Percentiles rank a stretch among this genome's conserved stretches.
phyloP scores from a whole-genome alignment of 2,797 vertebrate genomes.

The Hydrophis major region DNA sequence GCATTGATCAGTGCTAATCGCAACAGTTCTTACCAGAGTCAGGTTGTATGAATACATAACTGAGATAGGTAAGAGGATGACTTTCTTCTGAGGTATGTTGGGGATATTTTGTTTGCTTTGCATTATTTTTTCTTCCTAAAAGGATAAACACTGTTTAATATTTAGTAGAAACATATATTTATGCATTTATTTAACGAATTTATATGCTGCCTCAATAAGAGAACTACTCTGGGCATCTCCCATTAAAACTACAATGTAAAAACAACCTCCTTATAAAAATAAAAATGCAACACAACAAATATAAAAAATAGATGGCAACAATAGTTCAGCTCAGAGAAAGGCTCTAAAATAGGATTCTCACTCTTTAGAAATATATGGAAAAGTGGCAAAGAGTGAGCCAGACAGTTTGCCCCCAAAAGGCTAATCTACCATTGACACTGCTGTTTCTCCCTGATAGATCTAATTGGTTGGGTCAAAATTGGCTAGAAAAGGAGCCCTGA shows the following conservation, averaged over 20 bases:
- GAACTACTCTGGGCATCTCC: background rate
- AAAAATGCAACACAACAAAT: background rate
- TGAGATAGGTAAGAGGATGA: background rate
- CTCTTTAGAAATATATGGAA: background rate
- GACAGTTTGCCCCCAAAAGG: background rate
- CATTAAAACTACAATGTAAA: background rate
- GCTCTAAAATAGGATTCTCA: background rate
- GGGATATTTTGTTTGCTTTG: background rate
- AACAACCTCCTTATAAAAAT: background rate
- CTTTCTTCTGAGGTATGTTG: background rate
- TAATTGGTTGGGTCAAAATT: background rate
- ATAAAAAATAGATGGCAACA: background rate
- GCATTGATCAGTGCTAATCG: background rate
- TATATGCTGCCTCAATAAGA: background rate
- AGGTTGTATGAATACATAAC: background rate
- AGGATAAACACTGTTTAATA: background rate
- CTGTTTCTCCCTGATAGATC: background rate
- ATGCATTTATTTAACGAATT: background rate
- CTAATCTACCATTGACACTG: background rate
- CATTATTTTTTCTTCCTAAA: background rate
- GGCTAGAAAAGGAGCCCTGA: background rate
- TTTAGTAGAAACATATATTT: background rate
- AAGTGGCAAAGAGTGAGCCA: background rate
- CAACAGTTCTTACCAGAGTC: background rate
- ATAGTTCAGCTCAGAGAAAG: background rate